Evolutionary conservation across 37 sponge, comb jelly and placozoan genomes (phyloP).

Genomic region (Theonella swinhoei): DNA sequence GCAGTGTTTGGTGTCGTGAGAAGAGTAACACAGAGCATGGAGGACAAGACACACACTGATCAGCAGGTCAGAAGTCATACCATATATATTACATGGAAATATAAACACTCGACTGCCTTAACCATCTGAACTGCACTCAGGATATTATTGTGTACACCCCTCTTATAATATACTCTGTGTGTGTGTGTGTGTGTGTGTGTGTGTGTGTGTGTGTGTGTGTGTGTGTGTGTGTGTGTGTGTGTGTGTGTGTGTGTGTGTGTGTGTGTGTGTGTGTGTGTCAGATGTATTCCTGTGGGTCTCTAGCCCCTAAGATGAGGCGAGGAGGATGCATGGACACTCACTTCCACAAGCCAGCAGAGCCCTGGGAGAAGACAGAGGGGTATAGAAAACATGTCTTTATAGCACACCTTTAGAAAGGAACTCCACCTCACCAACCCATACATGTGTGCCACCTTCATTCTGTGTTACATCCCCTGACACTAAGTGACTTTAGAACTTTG

Average conservation of each 20-base stretch:
- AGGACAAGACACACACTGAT: constrained; percentile 36
- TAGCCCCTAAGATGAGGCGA: constrained; percentile 90
- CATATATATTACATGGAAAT: no score
- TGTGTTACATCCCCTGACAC: background rate
- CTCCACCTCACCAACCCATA: no score
- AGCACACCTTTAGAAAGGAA: background rate
- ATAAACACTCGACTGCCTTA: no score
- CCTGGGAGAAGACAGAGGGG: constrained; percentile 96
- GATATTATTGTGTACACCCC: no score
- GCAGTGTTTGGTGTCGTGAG: constrained; percentile 90
- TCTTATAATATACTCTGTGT: no score
- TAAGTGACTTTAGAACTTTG: background rate
- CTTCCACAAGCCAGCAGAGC: constrained; percentile 85
- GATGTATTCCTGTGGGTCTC: constrained; percentile 97
- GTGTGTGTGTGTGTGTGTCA: constrained; percentile 10
- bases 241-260: no score
- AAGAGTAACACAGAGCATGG: constrained; percentile 35
- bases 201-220: no score
- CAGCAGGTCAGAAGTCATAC: constrained; percentile 32
- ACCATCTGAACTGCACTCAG: no score
- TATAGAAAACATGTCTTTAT: constrained; percentile 20
- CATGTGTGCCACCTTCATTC: background rate
- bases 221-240: no score
- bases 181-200: no score
- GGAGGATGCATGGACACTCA: constrained; percentile 79